Evolutionary conservation across 2,797 vertebrate species (phyloP).

Genomic region (Schizothorax lantsangensis): DNA sequence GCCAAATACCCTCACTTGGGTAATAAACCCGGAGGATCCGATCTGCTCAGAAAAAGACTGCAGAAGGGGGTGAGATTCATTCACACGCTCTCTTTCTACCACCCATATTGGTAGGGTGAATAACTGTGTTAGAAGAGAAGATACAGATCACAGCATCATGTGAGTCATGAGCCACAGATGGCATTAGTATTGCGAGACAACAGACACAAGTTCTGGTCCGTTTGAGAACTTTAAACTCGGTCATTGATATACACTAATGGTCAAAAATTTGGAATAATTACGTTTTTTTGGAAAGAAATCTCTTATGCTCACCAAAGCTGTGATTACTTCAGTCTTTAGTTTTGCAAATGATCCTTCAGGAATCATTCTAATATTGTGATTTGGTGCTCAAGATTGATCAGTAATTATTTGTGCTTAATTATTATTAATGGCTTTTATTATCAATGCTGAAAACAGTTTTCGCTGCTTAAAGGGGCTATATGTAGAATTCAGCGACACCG

Average conservation of each 20-base stretch:
- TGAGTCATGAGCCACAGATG: constrained; percentile 7
- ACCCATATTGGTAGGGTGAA: too few relatives aligned
- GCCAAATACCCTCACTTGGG: constrained; percentile 95
- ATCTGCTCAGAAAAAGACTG: constrained; percentile 96
- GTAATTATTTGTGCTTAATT: not conserved
- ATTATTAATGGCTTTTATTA: not conserved
- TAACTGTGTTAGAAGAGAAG: constrained; percentile 34
- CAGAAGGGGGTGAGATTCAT: constrained; percentile 90
- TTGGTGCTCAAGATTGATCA: not conserved
- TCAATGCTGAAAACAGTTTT: not conserved
- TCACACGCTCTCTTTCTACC: not conserved
- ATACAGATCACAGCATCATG: not conserved
- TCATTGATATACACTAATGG: not conserved
- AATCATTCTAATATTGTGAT: not conserved
- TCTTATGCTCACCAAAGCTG: not conserved
- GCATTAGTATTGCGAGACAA: not conserved
- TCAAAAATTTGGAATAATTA: not conserved
- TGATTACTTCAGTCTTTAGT: not conserved
- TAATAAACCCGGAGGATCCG: constrained; percentile 95
- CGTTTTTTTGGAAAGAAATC: not conserved
- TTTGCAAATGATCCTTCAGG: not conserved
- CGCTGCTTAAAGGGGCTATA: too few relatives aligned
- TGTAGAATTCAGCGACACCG: not conserved
- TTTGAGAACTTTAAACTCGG: not conserved
- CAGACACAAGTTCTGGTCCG: not conserved